A percentile compares a stretch with the other conserved stretches of the same genome.
phyloP scores from a whole-genome alignment of 2,888 invertebrate genomes.

The Anodontia alba region DNA sequence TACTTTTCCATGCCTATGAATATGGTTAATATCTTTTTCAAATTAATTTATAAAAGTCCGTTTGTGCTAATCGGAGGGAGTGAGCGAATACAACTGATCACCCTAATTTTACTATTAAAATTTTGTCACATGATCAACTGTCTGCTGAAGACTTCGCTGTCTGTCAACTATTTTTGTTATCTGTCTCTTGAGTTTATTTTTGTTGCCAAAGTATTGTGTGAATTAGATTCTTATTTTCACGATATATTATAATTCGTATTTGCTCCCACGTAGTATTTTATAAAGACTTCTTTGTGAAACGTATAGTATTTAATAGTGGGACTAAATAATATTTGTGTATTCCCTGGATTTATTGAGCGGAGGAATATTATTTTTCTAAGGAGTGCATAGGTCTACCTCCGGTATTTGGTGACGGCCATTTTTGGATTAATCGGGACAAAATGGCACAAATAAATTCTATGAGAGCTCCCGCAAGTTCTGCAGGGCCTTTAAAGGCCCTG shows the following conservation, averaged over 20 bases:
- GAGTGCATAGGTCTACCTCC: slow-evolving; percentile 41
- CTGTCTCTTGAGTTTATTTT: too few species aligned
- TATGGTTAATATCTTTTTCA: too few species aligned
- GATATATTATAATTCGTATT: too few species aligned
- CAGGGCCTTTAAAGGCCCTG: slow-evolving; percentile 95
- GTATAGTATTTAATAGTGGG: neutral
- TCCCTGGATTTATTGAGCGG: neutral
- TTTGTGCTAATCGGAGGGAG: neutral
- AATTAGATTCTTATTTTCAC: too few species aligned
- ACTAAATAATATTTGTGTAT: slow-evolving; percentile 5
- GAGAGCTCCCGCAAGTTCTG: slow-evolving; percentile 35
- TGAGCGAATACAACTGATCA: neutral
- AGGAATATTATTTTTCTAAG: neutral
- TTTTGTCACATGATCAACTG: neutral
- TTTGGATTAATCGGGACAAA: slow-evolving; percentile 32
- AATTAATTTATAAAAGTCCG: too few species aligned
- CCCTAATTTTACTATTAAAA: slow-evolving; percentile 13
- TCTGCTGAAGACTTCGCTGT: neutral
- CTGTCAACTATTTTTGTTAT: too few species aligned
- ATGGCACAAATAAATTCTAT: slow-evolving; percentile 29
- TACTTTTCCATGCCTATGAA: too few species aligned
- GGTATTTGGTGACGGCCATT: slow-evolving; percentile 59
- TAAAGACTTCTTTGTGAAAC: too few species aligned
- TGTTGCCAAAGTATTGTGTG: too few species aligned
- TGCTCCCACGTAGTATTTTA: too few species aligned